These are phyloP conservation scores for Pelodytes ibericus DNA, from an alignment of 2,797 vertebrate species.

Conservation along the genomic window DNA sequence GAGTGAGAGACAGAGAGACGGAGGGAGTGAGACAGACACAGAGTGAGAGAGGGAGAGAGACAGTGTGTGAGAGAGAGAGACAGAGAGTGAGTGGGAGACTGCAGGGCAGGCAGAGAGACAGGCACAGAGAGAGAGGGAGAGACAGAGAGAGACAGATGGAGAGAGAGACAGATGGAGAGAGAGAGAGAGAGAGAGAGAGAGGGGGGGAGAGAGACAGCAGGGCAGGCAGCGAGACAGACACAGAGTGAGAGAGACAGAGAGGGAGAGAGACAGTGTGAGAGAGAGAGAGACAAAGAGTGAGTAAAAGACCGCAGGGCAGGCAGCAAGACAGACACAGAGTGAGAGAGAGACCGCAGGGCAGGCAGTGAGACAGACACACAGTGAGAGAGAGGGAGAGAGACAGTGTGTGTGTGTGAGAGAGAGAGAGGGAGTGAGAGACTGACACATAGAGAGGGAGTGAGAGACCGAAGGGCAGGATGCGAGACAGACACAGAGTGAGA, in stretches of 20 bases:
- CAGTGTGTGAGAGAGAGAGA: neutral
- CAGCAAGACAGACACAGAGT: neutral
- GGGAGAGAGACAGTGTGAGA: neutral
- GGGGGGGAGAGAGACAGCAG: neutral
- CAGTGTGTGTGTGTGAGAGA: neutral
- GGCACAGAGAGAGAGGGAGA: neutral
- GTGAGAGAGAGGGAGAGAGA: neutral
- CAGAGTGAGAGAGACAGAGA: neutral
- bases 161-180: neutral
- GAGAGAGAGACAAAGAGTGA: neutral
- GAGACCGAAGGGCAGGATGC: neutral
- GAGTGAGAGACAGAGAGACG: neutral
- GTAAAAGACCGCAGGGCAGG: too few relatives aligned
- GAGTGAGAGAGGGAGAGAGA: neutral
- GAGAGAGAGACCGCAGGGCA: neutral
- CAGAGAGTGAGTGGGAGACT: neutral
- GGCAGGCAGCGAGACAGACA: neutral
- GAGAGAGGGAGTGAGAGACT: neutral
- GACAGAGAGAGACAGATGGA: too few relatives aligned
- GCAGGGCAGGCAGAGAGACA: neutral
- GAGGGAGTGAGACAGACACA: neutral
- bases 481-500: neutral
- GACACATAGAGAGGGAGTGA: neutral
- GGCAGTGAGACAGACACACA: neutral
- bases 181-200: neutral